Percentiles rank a stretch among this genome's conserved stretches.
Evolutionary conservation across 2,797 vertebrate species (phyloP).

Genomic region (Loris lydekkerianus): DNA sequence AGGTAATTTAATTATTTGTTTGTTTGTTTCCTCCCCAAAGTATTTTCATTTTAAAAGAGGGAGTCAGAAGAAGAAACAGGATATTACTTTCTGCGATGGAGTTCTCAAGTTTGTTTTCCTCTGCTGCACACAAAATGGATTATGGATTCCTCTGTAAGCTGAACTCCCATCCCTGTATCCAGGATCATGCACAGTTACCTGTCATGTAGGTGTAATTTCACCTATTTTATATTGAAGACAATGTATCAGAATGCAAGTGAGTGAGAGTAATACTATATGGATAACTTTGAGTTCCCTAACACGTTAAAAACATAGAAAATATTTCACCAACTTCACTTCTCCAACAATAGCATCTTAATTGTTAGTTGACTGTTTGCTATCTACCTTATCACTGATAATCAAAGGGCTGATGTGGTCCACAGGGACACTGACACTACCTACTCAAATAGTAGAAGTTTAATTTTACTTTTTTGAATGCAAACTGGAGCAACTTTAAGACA

Average conservation of each 20-base stretch:
- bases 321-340: neutral
- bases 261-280: neutral
- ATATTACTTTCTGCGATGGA: conserved; percentile 1
- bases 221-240: conserved; percentile 19
- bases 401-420: neutral
- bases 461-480: conserved; percentile 42
- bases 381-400: neutral
- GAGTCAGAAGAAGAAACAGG: neutral
- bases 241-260: neutral
- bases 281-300: neutral
- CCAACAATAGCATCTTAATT: neutral
- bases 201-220: neutral
- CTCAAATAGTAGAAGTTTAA: neutral
- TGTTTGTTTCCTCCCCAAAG: neutral
- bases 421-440: neutral
- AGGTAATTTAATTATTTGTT: neutral
- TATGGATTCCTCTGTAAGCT: neutral
- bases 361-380: conserved; percentile 19
- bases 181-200: neutral
- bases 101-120: neutral
- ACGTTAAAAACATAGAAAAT: conserved; percentile 3
- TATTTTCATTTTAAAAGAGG: conserved; percentile 28
- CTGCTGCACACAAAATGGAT: neutral
- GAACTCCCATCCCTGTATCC: neutral
- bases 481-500: neutral